These are phyloP conservation scores for Trissolcus brochymenae DNA, from an alignment of 2,888 invertebrate species.

Conservation along the genomic window DNA sequence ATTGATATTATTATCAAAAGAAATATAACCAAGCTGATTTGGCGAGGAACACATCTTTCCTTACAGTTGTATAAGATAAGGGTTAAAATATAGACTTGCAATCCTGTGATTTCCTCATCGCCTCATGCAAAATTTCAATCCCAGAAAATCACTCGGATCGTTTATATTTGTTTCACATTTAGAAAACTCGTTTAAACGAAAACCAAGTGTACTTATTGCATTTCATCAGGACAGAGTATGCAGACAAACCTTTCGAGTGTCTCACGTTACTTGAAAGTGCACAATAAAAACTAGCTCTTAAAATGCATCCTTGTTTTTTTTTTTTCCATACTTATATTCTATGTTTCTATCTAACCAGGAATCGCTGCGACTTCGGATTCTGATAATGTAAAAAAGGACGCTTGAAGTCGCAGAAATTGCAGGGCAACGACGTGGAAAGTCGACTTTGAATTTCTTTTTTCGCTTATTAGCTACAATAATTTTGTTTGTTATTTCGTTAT, in stretches of 20 bases:
- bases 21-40: conserved; percentile 74
- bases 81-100: conserved; percentile 62
- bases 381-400: too few relatives aligned
- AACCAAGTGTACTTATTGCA: conserved; percentile 73
- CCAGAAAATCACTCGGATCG: not conserved
- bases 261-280: conserved; percentile 15
- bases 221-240: conserved; percentile 60
- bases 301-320: not conserved
- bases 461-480: too few relatives aligned
- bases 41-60: conserved; percentile 73
- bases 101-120: conserved; percentile 60
- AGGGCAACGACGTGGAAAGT: conserved; percentile 10
- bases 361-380: not conserved
- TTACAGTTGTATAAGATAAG: conserved; percentile 60
- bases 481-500: too few relatives aligned
- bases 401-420: not conserved
- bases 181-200: conserved; percentile 56
- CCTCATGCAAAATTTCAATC: not conserved
- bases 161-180: conserved; percentile 59
- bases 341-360: not conserved
- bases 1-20: conserved; percentile 42
- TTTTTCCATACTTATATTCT: too few relatives aligned
- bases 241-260: conserved; percentile 9
- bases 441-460: too few relatives aligned
- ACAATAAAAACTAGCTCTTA: not conserved